A percentile compares a stretch with the other conserved stretches of the same genome.
phyloP scores from a whole-genome alignment of 2,113 vertebrate species.

The Crypturellus undulatus region DNA sequence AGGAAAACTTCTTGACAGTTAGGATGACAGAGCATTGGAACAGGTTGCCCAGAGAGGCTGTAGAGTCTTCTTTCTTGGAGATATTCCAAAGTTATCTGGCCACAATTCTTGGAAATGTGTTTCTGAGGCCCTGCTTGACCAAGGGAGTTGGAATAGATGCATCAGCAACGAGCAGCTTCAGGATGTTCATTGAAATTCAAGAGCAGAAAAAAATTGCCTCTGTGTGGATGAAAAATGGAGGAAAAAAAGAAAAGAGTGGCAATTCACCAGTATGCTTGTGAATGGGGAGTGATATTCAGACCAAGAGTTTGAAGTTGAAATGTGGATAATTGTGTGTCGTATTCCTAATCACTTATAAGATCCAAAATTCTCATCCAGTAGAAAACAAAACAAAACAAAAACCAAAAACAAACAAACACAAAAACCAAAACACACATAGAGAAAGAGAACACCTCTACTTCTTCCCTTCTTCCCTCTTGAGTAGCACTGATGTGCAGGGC shows the following conservation, averaged over 20 bases:
- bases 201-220: slow-evolving; percentile 3
- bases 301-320: neutral
- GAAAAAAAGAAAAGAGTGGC: neutral
- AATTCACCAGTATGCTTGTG: neutral
- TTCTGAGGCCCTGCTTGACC: no score
- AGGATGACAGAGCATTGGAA: no score
- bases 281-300: neutral
- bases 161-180: slow-evolving; percentile 35
- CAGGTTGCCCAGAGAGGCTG: no score
- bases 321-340: neutral
- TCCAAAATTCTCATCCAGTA: neutral
- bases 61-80: no score
- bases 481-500: neutral
- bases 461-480: neutral
- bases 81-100: no score
- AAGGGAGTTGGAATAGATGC: neutral
- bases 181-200: neutral
- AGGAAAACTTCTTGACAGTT: no score
- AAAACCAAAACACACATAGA: no score
- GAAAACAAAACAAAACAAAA: neutral
- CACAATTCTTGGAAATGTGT: no score
- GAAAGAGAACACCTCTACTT: neutral
- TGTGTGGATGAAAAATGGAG: neutral
- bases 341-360: neutral
- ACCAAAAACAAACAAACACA: no score